Evolutionary conservation across 1,140 invertebrate species (phyloP).

Genomic region (Coelopa frigida): DNA sequence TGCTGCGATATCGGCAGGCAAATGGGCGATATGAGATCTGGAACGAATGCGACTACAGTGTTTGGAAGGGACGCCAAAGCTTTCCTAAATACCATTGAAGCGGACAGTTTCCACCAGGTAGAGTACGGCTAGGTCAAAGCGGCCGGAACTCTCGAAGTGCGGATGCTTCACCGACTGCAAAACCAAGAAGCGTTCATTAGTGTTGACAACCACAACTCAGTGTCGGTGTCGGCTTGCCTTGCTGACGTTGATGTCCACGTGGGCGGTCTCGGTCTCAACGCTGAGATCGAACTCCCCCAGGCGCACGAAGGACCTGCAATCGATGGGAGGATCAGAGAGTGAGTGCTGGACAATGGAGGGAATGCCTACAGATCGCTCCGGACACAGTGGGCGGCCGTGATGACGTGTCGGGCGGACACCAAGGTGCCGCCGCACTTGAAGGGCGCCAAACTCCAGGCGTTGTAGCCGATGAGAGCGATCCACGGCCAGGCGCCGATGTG

Average conservation of each 20-base stretch:
- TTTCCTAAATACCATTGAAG: conserved; percentile 9
- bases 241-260: conserved; percentile 12
- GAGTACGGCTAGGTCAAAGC: conserved; percentile 12
- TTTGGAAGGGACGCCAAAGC: conserved; percentile 47
- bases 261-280: conserved; percentile 9
- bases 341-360: neutral
- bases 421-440: conserved; percentile 22
- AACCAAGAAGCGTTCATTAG: neutral
- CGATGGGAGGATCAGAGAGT: neutral
- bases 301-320: conserved; percentile 13
- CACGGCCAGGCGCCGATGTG: conserved; percentile 23
- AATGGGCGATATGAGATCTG: conserved; percentile 56
- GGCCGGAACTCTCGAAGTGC: neutral
- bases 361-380: conserved; percentile 17
- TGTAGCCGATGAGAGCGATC: conserved; percentile 23
- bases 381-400: conserved; percentile 24
- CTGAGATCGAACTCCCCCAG: conserved; percentile 18
- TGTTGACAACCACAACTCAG: neutral
- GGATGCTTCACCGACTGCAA: conserved; percentile 1
- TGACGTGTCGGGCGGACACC: conserved; percentile 18
- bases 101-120: conserved; percentile 11
- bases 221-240: conserved; percentile 3
- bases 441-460: conserved; percentile 18
- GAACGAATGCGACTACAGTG: conserved; percentile 47
- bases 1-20: conserved; percentile 54